A percentile compares a stretch with the other conserved stretches of the same genome.
Conservation (phyloP, 2,797 vertebrate species). For the Clangula hyemalis region DNA sequence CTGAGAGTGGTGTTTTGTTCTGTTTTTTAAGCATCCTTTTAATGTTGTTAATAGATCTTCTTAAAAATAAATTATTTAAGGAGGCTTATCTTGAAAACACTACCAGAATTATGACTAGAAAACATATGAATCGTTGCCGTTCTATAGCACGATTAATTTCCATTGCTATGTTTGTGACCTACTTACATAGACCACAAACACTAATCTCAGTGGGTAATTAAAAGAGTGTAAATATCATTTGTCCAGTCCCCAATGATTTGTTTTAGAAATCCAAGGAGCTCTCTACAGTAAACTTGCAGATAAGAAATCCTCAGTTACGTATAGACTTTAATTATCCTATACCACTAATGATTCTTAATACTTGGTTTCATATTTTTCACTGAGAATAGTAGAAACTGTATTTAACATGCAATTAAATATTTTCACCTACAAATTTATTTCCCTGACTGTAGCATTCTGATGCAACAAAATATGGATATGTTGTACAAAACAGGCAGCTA, state of each 20-base stretch:
- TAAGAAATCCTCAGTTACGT: slow-evolving; percentile 51
- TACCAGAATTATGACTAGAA: slow-evolving; percentile 54
- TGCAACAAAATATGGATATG: background rate
- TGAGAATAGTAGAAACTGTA: slow-evolving; percentile 15
- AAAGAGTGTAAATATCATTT: slow-evolving; percentile 77
- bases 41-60: slow-evolving; percentile 45
- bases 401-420: slow-evolving; percentile 27
- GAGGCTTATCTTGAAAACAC: slow-evolving; percentile 58
- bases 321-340: slow-evolving; percentile 39
- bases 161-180: slow-evolving; percentile 71
- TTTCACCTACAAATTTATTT: slow-evolving; percentile 2
- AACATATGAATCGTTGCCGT: slow-evolving; percentile 50
- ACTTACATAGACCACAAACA: slow-evolving; percentile 68
- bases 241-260: slow-evolving; percentile 63
- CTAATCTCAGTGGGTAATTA: slow-evolving; percentile 78
- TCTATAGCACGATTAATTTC: slow-evolving; percentile 68
- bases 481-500: background rate
- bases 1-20: slow-evolving; percentile 4
- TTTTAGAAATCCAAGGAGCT: slow-evolving; percentile 69
- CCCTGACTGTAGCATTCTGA: background rate
- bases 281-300: slow-evolving; percentile 49
- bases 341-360: slow-evolving; percentile 46
- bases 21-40: slow-evolving; percentile 7
- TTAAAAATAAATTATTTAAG: slow-evolving; percentile 59
- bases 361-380: slow-evolving; percentile 23